Conservation (phyloP, 2,888 invertebrate species). For the Empis stercorea region DNA sequence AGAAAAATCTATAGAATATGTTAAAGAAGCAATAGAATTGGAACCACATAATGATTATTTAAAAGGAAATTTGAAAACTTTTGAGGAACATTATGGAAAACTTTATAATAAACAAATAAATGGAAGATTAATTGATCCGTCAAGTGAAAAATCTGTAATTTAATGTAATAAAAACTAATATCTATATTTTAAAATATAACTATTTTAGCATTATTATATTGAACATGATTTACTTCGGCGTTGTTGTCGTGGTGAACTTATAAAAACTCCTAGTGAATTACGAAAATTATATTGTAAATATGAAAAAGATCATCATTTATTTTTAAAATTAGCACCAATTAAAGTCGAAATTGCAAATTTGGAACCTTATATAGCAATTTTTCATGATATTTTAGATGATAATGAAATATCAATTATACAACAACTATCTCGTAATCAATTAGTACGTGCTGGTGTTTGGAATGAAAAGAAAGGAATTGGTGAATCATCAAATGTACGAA, state of each 20-base stretch:
- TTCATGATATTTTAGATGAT: slow-evolving; percentile 23
- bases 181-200: too few relatives aligned
- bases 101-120: too few relatives aligned
- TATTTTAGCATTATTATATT: too few relatives aligned
- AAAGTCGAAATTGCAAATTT: slow-evolving; percentile 25
- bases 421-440: slow-evolving; percentile 16
- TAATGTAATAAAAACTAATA: too few relatives aligned
- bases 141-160: too few relatives aligned
- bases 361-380: slow-evolving; percentile 27
- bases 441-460: slow-evolving; percentile 25
- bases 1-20: too few relatives aligned
- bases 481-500: slow-evolving; percentile 17
- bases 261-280: slow-evolving; percentile 37
- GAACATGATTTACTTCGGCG: not conserved
- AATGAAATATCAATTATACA: slow-evolving; percentile 22
- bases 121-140: too few relatives aligned
- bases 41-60: too few relatives aligned
- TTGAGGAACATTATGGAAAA: too few relatives aligned
- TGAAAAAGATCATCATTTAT: slow-evolving; percentile 12
- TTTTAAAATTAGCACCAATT: slow-evolving; percentile 24
- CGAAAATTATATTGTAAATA: slow-evolving; percentile 1
- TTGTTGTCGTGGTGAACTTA: slow-evolving; percentile 60
- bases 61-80: too few relatives aligned
- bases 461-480: slow-evolving; percentile 6
- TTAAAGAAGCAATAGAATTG: too few relatives aligned